phyloP scores from a whole-genome alignment of 2,113 vertebrate species.

The Puffinus mauretanicus region DNA sequence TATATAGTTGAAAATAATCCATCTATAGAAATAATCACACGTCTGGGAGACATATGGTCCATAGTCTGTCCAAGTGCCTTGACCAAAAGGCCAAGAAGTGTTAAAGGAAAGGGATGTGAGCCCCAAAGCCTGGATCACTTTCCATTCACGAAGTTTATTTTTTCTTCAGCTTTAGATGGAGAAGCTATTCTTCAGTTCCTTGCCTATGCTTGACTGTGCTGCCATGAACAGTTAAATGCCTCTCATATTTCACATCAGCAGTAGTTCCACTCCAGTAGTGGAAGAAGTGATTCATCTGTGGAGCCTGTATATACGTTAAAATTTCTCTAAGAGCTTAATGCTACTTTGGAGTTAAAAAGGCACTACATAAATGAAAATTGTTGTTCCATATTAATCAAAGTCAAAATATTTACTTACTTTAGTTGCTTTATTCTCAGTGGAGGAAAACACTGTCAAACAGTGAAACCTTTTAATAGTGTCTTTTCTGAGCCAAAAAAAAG shows the following conservation, averaged over 20 bases:
- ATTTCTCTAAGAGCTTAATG: neutral
- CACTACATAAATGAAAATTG: neutral
- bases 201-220: neutral
- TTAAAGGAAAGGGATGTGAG: neutral
- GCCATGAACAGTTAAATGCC: neutral
- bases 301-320: neutral
- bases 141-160: neutral
- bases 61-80: neutral
- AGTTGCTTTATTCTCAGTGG: neutral
- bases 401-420: neutral
- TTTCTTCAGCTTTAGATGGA: neutral
- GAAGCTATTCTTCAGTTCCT: neutral
- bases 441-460: neutral
- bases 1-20: neutral
- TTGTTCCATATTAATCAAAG: constrained; percentile 8
- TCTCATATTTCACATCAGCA: neutral
- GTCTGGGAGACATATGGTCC: rapidly evolving
- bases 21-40: neutral
- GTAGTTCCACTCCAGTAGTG: neutral
- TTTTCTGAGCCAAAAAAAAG: neutral
- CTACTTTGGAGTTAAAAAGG: neutral
- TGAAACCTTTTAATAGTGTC: neutral
- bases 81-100: neutral
- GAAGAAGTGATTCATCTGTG: neutral
- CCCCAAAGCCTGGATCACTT: neutral